Percentiles rank a stretch among this genome's conserved stretches.
These are phyloP conservation scores for Olivierus martensii DNA, from an alignment of 1,140 invertebrate genomes.

Conservation along the genomic window DNA sequence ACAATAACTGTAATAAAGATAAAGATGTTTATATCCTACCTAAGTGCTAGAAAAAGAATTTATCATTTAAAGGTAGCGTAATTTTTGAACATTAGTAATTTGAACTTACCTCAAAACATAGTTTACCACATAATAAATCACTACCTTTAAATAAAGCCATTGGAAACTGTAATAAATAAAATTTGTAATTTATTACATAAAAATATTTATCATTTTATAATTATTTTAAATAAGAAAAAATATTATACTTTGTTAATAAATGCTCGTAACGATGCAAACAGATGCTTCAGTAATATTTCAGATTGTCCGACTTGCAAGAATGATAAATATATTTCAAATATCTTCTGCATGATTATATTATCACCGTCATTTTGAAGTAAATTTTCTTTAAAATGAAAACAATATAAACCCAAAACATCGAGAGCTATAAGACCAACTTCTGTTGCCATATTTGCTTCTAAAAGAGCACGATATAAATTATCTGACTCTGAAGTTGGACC, in stretches of 20 bases:
- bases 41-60: too few relatives aligned
- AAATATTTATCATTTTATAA: too few relatives aligned
- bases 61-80: too few relatives aligned
- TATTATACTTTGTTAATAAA: conserved; percentile 61
- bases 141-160: conserved; percentile 57
- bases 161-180: conserved; percentile 44
- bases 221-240: not conserved
- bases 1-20: too few relatives aligned
- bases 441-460: conserved; percentile 76
- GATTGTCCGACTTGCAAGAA: conserved; percentile 80
- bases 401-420: conserved; percentile 71
- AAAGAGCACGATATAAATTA: conserved; percentile 41
- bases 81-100: too few relatives aligned
- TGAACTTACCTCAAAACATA: conserved; percentile 59
- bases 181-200: too few relatives aligned
- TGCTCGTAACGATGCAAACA: conserved; percentile 74
- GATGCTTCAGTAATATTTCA: conserved; percentile 71
- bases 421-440: conserved; percentile 77
- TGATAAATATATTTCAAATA: conserved; percentile 68
- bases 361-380: conserved; percentile 50
- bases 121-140: conserved; percentile 62
- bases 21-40: too few relatives aligned
- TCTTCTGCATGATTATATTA: conserved; percentile 57
- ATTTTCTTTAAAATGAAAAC: conserved; percentile 55
- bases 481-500: conserved; percentile 24